phyloP scores from a whole-genome alignment of 2,888 invertebrate genomes.

The Panorpa germanica region DNA sequence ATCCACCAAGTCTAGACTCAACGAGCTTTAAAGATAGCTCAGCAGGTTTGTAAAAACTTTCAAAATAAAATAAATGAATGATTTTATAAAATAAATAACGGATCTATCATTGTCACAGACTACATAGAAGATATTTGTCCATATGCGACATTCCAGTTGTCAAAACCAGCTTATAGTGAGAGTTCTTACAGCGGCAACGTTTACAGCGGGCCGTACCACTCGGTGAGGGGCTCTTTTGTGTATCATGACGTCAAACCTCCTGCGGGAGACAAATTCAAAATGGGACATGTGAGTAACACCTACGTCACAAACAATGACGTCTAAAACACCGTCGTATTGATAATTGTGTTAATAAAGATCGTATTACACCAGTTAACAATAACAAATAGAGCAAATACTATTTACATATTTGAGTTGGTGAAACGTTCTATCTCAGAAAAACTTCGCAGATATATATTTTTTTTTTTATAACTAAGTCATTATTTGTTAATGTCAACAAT shows the following conservation, averaged over 20 bases:
- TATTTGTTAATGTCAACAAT: too few relatives aligned
- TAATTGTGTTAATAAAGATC: slow-evolving; percentile 16
- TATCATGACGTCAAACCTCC: slow-evolving; percentile 72
- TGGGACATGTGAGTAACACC: slow-evolving; percentile 38
- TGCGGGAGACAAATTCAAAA: slow-evolving; percentile 57
- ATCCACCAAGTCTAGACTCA: slow-evolving; percentile 25
- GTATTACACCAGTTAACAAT: too few relatives aligned
- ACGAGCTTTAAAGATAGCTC: slow-evolving; percentile 33
- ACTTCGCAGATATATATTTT: too few relatives aligned
- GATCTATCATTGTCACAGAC: slow-evolving; percentile 30
- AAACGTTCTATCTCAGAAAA: too few relatives aligned
- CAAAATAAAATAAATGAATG: neutral
- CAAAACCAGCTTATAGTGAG: slow-evolving; percentile 72
- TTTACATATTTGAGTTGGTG: too few relatives aligned
- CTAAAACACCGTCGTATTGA: neutral
- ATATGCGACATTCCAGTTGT: slow-evolving; percentile 80
- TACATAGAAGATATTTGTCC: slow-evolving; percentile 89
- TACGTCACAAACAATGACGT: neutral
- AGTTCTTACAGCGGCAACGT: slow-evolving; percentile 81
- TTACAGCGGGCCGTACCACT: slow-evolving; percentile 73
- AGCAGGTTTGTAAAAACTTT: slow-evolving; percentile 20
- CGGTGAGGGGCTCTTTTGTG: slow-evolving; percentile 70
- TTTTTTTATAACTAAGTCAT: too few relatives aligned
- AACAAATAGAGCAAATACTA: too few relatives aligned
- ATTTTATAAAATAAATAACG: neutral